These are phyloP conservation scores for Drymodes brunneopygia DNA, from an alignment of 2,113 vertebrate species.

Conservation along the genomic window DNA sequence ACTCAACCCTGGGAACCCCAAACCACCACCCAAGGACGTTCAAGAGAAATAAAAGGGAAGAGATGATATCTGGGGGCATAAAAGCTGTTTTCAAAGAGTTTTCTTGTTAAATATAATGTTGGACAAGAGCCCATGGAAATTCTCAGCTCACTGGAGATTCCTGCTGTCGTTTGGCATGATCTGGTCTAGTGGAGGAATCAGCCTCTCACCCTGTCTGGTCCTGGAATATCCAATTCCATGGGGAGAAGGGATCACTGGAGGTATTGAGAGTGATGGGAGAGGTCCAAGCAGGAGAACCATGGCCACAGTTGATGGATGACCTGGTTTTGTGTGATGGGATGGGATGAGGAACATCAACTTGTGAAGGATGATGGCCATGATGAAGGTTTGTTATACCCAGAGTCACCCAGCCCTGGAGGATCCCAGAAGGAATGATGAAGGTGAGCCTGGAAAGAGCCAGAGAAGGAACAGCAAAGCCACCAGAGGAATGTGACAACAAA, in stretches of 20 bases:
- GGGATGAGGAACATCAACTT: background rate
- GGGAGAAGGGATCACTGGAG: background rate
- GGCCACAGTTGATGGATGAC: background rate
- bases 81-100: background rate
- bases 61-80: background rate
- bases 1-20: background rate
- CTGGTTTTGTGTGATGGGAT: background rate
- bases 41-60: background rate
- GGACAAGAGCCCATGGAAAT: background rate
- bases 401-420: background rate
- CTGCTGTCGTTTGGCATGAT: background rate
- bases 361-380: background rate
- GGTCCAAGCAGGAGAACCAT: background rate
- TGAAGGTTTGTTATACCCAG: accelerated
- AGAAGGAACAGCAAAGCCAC: background rate
- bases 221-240: background rate
- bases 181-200: background rate
- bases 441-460: background rate
- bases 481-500: background rate
- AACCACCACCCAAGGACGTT: background rate
- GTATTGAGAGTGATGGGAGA: background rate
- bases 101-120: background rate
- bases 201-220: background rate
- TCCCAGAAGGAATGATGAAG: background rate
- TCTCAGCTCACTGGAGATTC: background rate